Evolutionary conservation across 2,888 invertebrate species (phyloP).

Genomic region (Pilophorus perplexus): DNA sequence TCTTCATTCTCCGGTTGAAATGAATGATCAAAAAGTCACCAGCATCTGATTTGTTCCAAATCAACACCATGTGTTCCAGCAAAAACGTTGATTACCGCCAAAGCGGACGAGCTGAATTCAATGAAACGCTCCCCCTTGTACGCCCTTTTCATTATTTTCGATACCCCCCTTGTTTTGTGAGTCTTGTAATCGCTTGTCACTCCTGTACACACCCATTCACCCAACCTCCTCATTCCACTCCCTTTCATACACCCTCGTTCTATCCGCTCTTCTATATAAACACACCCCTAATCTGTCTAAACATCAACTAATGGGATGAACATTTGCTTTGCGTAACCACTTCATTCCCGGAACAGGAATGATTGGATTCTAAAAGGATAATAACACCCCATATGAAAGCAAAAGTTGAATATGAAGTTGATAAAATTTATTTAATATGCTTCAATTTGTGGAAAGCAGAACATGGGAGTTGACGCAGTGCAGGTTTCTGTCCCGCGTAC

Average conservation of each 20-base stretch:
- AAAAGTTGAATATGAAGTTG: no score
- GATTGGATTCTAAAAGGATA: no score
- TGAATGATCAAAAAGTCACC: constrained; percentile 27
- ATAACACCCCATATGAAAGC: no score
- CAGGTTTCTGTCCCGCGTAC: no score
- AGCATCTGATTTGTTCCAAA: constrained; percentile 35
- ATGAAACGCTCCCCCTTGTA: background rate
- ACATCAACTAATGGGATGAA: constrained; percentile 36
- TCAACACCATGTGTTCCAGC: constrained; percentile 36
- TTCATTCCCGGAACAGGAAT: no score
- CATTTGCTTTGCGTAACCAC: constrained; percentile 28
- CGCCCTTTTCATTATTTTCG: background rate
- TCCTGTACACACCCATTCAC: no score
- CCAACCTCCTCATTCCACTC: no score
- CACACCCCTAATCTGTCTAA: constrained; percentile 35
- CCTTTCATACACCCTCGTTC: background rate
- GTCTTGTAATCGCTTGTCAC: constrained; percentile 21
- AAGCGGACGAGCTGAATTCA: constrained; percentile 11
- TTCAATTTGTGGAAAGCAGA: no score
- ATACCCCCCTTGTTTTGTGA: background rate
- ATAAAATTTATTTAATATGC: no score
- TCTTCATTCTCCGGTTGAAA: background rate
- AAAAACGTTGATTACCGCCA: background rate
- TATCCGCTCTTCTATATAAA: constrained; percentile 20
- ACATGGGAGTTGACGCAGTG: no score